Evolutionary conservation across 2,888 invertebrate genomes (phyloP).

Genomic region (Trichogramma evanescens): DNA sequence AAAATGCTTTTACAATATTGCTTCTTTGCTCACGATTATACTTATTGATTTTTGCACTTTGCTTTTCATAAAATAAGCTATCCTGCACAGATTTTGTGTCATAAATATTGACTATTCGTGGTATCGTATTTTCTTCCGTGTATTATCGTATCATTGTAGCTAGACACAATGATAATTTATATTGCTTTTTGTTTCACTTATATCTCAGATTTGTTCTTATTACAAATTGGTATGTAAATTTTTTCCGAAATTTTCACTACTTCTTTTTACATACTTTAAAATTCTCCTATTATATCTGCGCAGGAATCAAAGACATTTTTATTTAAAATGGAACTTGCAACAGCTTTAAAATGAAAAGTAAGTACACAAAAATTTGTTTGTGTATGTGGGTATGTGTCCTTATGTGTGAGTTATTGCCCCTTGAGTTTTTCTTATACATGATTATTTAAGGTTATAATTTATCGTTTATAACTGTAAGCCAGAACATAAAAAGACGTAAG

Average conservation of each 20-base stretch:
- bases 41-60: conserved; percentile 4
- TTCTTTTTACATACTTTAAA: no score
- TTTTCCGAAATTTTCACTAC: no score
- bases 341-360: conserved; percentile 11
- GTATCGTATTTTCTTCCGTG: background rate
- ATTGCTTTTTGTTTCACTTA: background rate
- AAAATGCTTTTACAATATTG: conserved; percentile 14
- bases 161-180: conserved; percentile 10
- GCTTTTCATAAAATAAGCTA: conserved; percentile 17
- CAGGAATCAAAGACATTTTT: conserved; percentile 7
- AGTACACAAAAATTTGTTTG: background rate
- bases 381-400: no score
- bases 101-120: conserved; percentile 20
- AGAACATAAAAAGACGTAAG: no score
- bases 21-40: conserved; percentile 12
- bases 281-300: background rate
- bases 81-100: conserved; percentile 17
- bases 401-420: no score
- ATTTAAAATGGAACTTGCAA: conserved; percentile 10
- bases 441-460: no score
- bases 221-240: no score
- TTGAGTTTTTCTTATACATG: no score
- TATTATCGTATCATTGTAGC: conserved; percentile 8
- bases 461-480: no score
- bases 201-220: no score